These are phyloP conservation scores for Harpalus rufipes DNA, from an alignment of 2,888 invertebrate genomes.

Conservation along the genomic window DNA sequence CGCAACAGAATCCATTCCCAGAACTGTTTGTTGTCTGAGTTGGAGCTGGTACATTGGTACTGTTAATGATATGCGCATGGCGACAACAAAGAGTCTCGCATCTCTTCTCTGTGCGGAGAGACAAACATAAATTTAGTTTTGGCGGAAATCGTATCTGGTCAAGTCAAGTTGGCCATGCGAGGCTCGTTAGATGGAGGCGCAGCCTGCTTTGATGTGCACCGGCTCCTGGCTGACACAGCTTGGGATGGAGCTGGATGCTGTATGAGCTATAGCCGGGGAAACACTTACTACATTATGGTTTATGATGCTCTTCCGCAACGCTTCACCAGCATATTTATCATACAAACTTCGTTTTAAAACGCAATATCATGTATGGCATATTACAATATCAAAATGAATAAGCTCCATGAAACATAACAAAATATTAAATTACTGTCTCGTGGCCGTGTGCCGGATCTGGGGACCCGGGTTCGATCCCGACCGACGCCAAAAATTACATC, in stretches of 20 bases:
- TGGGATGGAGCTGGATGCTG: constrained; percentile 4
- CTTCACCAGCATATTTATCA: not conserved
- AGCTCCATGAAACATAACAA: no score
- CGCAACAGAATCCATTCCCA: not conserved
- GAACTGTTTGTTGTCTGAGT: not conserved
- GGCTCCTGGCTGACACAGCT: constrained; percentile 44
- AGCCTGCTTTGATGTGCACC: constrained; percentile 49
- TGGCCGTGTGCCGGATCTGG: no score
- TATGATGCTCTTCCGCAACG: not conserved
- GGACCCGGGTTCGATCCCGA: no score
- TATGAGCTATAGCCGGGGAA: constrained; percentile 5
- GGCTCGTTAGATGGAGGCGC: constrained; percentile 44
- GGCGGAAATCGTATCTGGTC: constrained; percentile 65
- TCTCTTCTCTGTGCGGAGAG: constrained; percentile 35
- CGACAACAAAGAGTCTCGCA: constrained; percentile 43
- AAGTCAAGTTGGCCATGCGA: constrained; percentile 53
- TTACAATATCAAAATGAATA: not conserved
- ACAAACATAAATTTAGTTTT: constrained; percentile 64
- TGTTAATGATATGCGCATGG: constrained; percentile 56
- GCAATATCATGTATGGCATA: not conserved
- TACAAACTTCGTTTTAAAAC: not conserved
- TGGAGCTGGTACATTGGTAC: not conserved
- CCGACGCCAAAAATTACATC: no score
- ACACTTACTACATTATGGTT: constrained; percentile 6
- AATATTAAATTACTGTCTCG: no score